Base-by-base conservation (phyloP, 30 jellyfish, hydroid and myxozoan genomes). In the Pelagia noctiluca region DNA sequence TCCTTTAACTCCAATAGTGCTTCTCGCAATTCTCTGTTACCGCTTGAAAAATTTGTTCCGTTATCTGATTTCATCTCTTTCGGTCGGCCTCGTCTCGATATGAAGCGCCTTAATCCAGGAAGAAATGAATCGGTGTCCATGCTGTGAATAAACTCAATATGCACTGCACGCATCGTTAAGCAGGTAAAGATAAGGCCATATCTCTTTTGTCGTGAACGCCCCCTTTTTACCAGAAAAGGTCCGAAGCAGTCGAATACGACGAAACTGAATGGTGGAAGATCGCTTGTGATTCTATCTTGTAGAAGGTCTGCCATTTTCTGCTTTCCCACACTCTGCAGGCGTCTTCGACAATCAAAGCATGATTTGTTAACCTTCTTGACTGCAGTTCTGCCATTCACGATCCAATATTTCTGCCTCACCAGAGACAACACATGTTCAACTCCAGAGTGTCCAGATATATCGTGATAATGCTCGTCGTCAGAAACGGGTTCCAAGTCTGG, bases 181-280 rank as follows among this genome's bases (percentile, higher is more conserved):
- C 83, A 70, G 2, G 83, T 70, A 38, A 70, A 70, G 32, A 70
- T 11, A 23, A 35, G 30, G 11, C 83, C 83, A 70, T 70, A 70
- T 18, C 68, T 35, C n/a, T 70, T 70, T 70, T 2, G n/a, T 70
- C 4, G 11, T 24, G 2, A 4, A 3, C 83, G 65, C 13, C 36
- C 57, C 77, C 50, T 38, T 35, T 38, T 35, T 5, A 38, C 68
- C n/a, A 33, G 65, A 33, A 70, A 38, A 5, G 68, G 68, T 8
- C 68, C 68, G 26, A 52, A 52, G 68, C 21, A 52, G 26, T 52
- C 68, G 5, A 34, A 21, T 7, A 50, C 52, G 28, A 63, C 52
- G 8, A 28, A 63, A 21, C 29, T 34, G 24, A 52, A 52, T 5
- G 68, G 68, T 5, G 68, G 68, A 3, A n/a, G n/a, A n/a, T 52